phyloP scores from a whole-genome alignment of 2,113 vertebrate species.

The Lathamus discolor region DNA sequence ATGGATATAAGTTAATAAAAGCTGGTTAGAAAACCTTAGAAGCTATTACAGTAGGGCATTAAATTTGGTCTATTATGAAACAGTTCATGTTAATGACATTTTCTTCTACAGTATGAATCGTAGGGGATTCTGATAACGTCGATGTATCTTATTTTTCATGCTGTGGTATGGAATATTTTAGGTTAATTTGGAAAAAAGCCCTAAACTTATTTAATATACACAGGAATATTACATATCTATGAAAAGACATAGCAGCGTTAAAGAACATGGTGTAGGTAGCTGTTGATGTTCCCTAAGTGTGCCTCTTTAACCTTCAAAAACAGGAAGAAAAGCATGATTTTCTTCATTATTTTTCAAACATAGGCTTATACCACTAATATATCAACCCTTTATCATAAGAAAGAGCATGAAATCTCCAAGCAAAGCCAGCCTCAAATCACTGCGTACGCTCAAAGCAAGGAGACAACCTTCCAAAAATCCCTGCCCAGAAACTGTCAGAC shows the following conservation, averaged over 20 bases:
- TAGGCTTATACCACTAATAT: not conserved
- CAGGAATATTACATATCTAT: not conserved
- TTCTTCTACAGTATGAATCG: not conserved
- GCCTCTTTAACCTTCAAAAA: not conserved
- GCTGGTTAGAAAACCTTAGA: not conserved
- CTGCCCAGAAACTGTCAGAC: not conserved
- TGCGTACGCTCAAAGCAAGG: not conserved
- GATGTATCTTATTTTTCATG: not conserved
- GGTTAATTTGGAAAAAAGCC: not conserved
- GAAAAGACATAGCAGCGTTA: not conserved
- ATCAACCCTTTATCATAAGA: not conserved
- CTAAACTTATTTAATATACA: not conserved
- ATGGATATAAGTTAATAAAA: conserved; percentile 25
- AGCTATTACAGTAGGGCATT: not conserved
- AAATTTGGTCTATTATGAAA: not conserved
- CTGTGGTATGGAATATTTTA: not conserved
- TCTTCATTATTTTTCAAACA: not conserved
- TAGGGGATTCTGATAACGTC: not conserved
- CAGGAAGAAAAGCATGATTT: not conserved
- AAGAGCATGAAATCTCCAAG: not conserved
- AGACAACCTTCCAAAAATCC: not conserved
- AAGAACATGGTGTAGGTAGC: not conserved
- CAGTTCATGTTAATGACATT: not conserved
- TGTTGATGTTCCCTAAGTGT: not conserved
- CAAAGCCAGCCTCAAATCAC: not conserved